Evolutionary conservation across 2,113 vertebrate genomes (phyloP), one percentile per base, ranked within the genome.

Genomic region (Maccullochella peelii): DNA sequence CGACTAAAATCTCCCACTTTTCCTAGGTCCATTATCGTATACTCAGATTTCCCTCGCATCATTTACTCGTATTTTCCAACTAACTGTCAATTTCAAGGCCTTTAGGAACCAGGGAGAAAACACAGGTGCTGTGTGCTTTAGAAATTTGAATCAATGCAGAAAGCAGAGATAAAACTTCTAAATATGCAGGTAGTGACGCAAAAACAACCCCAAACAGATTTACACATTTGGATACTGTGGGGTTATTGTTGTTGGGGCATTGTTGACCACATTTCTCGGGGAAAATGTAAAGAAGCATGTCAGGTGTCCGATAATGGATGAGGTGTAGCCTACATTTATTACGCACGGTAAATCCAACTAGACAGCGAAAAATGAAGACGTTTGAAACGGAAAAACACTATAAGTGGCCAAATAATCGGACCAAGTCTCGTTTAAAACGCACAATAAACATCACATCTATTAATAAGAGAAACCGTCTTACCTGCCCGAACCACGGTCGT

Each of bases 401-500:
- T 47, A 61, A 6, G 5, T 23, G 30, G 1, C 0, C 9, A 18
- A 40, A 27, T 11, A 27, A 38, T 33, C 23, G 6, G 2, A 12
- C 2, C 6, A 52, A 5, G 8, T 52, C 3, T 36, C 0, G 3
- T 33, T 79, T 14, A 50, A 68, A 54, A 76, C 8, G 16, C 33
- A 47, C n/a, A 66, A 63, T 8, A 40, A 47, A 42, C 8, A 54
- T 20, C 16, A 58, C 0, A 66, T 44, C 0, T 15, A 7, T 21
- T 23, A 59, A 55, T 30, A 57, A 73, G 5, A 73, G 54, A 65
- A 47, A 16, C 27, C 0, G 9, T 84, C 92, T 96, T 94, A 96
- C 96, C 96, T 95, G 96, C 95, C 62, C 7, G 92, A 72, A 86
- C 92, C 86, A 89, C 84, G 68, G 92, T 81, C n/a, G 91, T 84